Conservation (phyloP, 2,113 vertebrate species). For the Urocolius indicus region DNA sequence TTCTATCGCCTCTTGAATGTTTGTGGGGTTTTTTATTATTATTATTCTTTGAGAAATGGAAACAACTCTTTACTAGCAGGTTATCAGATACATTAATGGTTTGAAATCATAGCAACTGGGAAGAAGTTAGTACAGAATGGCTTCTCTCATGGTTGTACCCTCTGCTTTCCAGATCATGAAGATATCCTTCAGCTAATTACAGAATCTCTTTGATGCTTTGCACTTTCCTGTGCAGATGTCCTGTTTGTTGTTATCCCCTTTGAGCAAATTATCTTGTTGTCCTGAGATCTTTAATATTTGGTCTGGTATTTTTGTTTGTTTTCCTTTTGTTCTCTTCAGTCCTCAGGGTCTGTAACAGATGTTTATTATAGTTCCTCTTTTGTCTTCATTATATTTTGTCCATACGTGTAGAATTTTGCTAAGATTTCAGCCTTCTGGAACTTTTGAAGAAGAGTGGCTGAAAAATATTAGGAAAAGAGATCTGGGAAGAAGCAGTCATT, state of each 20-base stretch:
- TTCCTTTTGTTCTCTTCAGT: background rate
- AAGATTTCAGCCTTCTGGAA: background rate
- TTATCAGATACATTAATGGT: background rate
- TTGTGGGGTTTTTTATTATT: too few relatives aligned
- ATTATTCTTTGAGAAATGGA: background rate
- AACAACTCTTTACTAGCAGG: background rate
- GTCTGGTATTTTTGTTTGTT: background rate
- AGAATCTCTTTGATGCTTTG: background rate
- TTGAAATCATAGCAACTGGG: background rate
- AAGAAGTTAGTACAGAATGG: background rate
- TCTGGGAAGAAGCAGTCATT: background rate
- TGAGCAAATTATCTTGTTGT: slow-evolving; percentile 3
- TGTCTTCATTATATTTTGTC: background rate
- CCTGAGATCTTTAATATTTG: slow-evolving; percentile 6
- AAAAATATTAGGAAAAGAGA: background rate
- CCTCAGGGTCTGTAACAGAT: background rate
- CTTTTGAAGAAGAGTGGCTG: background rate
- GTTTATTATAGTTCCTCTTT: slow-evolving; percentile 14
- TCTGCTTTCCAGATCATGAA: background rate
- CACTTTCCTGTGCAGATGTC: background rate
- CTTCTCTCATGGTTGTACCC: background rate
- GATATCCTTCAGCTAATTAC: background rate
- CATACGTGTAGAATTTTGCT: background rate
- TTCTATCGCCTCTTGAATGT: background rate
- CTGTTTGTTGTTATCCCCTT: background rate